phyloP scores from a whole-genome alignment of 2,113 vertebrate species.

The Scytalopus superciliaris region DNA sequence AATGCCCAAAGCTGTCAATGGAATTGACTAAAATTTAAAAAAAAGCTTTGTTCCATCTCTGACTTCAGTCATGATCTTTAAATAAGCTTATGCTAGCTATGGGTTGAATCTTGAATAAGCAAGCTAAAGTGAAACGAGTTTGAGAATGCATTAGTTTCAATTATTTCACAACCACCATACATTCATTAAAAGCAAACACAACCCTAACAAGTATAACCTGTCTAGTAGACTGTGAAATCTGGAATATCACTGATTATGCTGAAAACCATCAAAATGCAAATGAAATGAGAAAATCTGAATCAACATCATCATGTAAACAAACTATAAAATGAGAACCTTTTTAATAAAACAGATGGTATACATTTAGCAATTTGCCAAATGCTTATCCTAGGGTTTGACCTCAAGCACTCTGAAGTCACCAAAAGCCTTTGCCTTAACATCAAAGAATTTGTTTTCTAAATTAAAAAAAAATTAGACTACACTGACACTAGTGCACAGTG shows the following conservation, averaged over 20 bases:
- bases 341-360: neutral
- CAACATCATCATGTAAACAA: neutral
- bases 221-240: neutral
- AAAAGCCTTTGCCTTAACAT: neutral
- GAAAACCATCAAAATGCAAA: slow-evolving; percentile 20
- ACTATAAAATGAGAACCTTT: neutral
- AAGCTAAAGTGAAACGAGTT: neutral
- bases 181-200: neutral
- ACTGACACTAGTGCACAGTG: neutral
- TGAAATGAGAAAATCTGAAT: neutral
- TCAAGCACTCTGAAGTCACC: neutral
- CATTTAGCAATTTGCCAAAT: neutral
- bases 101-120: neutral
- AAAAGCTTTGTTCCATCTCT: neutral
- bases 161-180: neutral
- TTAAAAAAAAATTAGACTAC: neutral
- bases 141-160: neutral
- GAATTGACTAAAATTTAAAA: neutral
- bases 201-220: neutral
- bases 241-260: neutral
- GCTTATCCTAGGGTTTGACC: neutral
- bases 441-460: neutral
- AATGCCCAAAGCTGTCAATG: neutral
- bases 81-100: neutral
- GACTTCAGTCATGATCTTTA: neutral